Base-by-base conservation (phyloP, 2,888 invertebrate species). In the Xylocampa areola region DNA sequence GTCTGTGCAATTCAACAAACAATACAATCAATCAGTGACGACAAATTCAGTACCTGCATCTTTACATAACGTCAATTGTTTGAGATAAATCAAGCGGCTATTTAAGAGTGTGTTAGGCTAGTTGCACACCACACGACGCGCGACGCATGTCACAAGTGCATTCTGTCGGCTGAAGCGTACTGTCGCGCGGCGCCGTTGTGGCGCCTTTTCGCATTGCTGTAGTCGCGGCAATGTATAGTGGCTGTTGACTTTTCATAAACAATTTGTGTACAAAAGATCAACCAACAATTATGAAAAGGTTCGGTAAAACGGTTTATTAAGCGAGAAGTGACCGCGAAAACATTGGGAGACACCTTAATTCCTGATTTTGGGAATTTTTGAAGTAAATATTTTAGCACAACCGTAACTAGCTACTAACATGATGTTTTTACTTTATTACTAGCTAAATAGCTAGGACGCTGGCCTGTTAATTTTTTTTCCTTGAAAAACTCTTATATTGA, bases 161-260 rank as follows among this genome's bases (percentile, higher is more conserved):
- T 75, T 77, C 76, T 68, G 76, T 43, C 66, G 70, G 65, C 58
- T 70, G 77, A 77, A 76, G 72, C 64, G 73, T n/a, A n/a, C n/a
- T n/a, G n/a, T n/a, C 71, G 54, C 73, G 73, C 76, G 84, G 84
- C 89, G 89, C 83, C 89, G 63, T 27, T 14, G 57, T 80, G 90
- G 87, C 90, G 89, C 89, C 89, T 69, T 69, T 66, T 77, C 75
- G 76, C 84, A 87, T 85, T 82, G 76, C 86, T 87, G 76, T 75
- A 85, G 68, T 85, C 25, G 19, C 3, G 53, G 54, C 69, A 70
- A 59, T 67, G 17, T 0, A 45, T 23, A 63, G 27, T 74, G 75
- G 65, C 54, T 11, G 1, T 21, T 39, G 37, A 32, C 1, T n/a
- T 11, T 23, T 11, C 7, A 0, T n/a, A 1, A 27, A n/a, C 11